These are phyloP conservation scores for Oxygymnocypris stewartii DNA, from an alignment of 2,113 vertebrate genomes.

Conservation along the genomic window DNA sequence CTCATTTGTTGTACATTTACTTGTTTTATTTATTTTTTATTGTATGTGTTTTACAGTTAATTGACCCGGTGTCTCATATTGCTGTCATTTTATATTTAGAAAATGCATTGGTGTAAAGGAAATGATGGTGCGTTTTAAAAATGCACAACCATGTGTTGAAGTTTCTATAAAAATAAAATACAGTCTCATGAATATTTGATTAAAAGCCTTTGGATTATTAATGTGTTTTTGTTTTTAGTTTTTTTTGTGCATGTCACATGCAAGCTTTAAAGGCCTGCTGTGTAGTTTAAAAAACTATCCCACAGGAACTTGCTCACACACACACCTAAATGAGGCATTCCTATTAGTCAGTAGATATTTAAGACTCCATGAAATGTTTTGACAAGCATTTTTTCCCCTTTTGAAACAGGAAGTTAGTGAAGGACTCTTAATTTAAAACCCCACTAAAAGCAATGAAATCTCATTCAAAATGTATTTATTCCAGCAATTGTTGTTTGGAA, in stretches of 20 bases:
- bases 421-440: background rate
- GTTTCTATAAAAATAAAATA: conserved; percentile 51
- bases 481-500: background rate
- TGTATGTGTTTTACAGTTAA: background rate
- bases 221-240: conserved; percentile 60
- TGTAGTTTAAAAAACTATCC: background rate
- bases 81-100: background rate
- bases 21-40: background rate
- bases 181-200: conserved; percentile 69
- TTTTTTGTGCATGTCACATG: background rate
- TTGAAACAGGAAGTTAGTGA: background rate
- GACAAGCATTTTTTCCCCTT: background rate
- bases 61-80: background rate
- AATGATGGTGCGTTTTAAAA: conserved; percentile 37
- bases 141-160: conserved; percentile 34
- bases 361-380: background rate
- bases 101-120: conserved; percentile 24
- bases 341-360: background rate
- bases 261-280: background rate
- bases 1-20: too few species aligned
- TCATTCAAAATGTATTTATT: background rate
- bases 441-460: background rate
- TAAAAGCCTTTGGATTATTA: conserved; percentile 71
- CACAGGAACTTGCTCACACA: background rate
- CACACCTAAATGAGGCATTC: background rate